Base-by-base conservation (phyloP, 30 jellyfish, hydroid and myxozoan genomes). In the Pseudorhiza aurosa region DNA sequence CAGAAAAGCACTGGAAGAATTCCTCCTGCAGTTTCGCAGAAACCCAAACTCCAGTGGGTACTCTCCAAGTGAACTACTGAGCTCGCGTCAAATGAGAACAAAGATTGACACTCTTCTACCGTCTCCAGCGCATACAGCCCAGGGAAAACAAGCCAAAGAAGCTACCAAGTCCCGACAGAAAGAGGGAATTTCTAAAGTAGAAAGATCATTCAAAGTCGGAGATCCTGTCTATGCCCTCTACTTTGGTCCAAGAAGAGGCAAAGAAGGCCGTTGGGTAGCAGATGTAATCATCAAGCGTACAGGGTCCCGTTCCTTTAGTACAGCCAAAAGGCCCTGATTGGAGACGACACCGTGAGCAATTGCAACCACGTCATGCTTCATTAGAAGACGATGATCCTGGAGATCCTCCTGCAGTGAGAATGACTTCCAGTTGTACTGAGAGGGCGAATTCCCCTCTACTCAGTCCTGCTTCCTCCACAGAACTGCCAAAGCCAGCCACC, bases 51-150 rank as follows among this genome's bases (percentile, higher is more conserved):
- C 75, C 67, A 43, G 65, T 25, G 72, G 82, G 43, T 43, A 68
- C 19, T 68, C 82, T 68, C 82, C 72, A 32, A 68, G 82, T 49
- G 82, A 68, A 68, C 68, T 68, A 47, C 82, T 68, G 65, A 68
- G 37, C 58, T 44, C 67, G 10, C 42, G 82, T 43, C 72, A 68
- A 36, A 68, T 68, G 12, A 68, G 82, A 68, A 49, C 68, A 44
- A 44, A 24, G 46, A 68, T 68, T 43, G 82, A 68, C 24, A 68
- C 72, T 21, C 68, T 68, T 21, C 39, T 43, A 21, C 72, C 36
- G 43, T 44, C 68, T 35, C 82, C 82, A 60, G 75, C 53, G 27
- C 75, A 60, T 60, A 60, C 51, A 60, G 75, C 75, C 75, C 75
- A 60, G 42, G 75, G 65, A 25, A 68, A 43, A 36, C 67, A 37